phyloP scores from a whole-genome alignment of 2,113 vertebrate species.

The Jacana jacana region DNA sequence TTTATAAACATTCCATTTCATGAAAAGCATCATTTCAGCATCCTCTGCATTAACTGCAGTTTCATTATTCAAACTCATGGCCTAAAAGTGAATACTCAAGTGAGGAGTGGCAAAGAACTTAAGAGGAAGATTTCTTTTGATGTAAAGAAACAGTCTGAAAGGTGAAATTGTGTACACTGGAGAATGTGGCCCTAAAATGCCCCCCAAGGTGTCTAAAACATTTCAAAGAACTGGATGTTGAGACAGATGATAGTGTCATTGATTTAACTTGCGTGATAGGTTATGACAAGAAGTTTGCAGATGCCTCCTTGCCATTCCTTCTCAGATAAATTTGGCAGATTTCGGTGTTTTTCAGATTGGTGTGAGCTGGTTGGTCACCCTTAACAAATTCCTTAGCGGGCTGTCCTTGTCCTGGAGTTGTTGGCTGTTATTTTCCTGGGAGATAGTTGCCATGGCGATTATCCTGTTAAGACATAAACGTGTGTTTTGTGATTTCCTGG shows the following conservation, averaged over 20 bases:
- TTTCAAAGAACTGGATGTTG: not conserved
- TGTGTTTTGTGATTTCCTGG: not conserved
- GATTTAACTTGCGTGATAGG: not conserved
- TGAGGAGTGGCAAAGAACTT: not conserved
- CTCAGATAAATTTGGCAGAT: not conserved
- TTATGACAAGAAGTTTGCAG: not conserved
- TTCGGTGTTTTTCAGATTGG: not conserved
- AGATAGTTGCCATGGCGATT: not conserved
- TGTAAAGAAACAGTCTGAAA: not conserved
- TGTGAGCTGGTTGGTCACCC: not conserved
- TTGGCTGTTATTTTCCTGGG: not conserved
- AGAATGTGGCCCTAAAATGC: not conserved
- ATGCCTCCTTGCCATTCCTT: not conserved
- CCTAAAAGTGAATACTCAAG: not conserved
- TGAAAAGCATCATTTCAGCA: not conserved
- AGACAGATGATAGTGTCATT: not conserved
- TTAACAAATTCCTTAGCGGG: not conserved
- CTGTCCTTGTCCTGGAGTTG: not conserved
- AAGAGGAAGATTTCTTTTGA: not conserved
- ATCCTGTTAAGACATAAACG: not conserved
- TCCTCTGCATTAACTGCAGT: not conserved
- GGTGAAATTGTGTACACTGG: not conserved
- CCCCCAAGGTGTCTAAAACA: not conserved
- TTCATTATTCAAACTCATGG: not conserved
- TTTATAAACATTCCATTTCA: not conserved